A percentile compares a stretch with the other conserved stretches of the same genome.
phyloP scores from a whole-genome alignment of 2,797 vertebrate species.

The Falco peregrinus region DNA sequence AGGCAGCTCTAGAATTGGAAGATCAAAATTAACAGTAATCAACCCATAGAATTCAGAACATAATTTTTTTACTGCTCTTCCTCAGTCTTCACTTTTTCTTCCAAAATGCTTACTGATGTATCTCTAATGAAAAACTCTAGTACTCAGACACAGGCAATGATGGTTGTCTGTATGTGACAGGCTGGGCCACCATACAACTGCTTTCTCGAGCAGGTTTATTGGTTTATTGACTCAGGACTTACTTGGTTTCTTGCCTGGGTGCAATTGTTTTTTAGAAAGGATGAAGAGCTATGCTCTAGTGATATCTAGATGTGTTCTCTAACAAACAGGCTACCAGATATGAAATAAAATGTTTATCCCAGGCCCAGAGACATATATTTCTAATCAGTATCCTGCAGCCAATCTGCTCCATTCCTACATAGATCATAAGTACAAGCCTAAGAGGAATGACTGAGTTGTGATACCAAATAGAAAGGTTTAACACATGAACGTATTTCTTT shows the following conservation, averaged over 20 bases:
- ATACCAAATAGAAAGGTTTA: neutral
- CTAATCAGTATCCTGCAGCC: neutral
- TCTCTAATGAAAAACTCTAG: neutral
- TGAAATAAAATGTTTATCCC: neutral
- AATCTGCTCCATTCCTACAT: neutral
- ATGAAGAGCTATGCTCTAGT: neutral
- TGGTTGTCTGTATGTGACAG: neutral
- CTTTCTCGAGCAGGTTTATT: neutral
- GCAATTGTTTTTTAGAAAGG: neutral
- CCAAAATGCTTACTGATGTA: neutral
- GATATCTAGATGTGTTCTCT: neutral
- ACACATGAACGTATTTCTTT: neutral
- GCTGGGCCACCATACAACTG: neutral
- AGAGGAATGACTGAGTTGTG: neutral
- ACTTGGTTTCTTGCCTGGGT: neutral
- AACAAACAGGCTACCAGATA: neutral
- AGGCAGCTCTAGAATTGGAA: neutral
- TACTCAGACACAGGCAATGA: neutral
- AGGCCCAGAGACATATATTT: neutral
- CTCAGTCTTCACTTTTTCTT: neutral
- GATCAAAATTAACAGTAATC: neutral
- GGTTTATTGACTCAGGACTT: neutral
- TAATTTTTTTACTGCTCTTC: neutral
- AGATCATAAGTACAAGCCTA: neutral
- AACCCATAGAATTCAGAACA: neutral